Evolutionary conservation across 2,888 invertebrate species (phyloP), one percentile per base, ranked within the genome.

Genomic region (Blera fallax): DNA sequence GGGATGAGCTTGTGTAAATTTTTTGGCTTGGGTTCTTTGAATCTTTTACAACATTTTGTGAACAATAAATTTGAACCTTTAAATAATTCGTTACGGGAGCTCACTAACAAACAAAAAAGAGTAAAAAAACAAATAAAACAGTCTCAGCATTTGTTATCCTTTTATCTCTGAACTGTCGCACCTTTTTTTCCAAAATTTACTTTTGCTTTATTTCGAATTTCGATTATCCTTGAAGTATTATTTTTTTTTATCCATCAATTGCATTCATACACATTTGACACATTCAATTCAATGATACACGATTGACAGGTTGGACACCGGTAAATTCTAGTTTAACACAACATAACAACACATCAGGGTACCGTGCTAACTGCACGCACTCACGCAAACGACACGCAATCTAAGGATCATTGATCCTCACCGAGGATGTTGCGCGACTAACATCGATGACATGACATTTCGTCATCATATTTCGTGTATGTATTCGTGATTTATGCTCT

Each of bases 351-450:
- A 82, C 77, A 62, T 70, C 48, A 60, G 29, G 43, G 40, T 34
- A 52, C 40, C 54, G 60, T 37, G 69, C 58, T 81, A 76, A 81
- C 70, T 87, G 70, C 87, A 87, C 87, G 82, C 82, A 87, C 87
- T 87, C 87, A 87, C 87, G 82, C 81, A 64, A 67, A 62, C 82
- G 62, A 82, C 77, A 82, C 82, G 87, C 81, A 81, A 87, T 73
- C 82, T 78, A 78, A 82, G 87, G 82, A 82, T 87, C 87, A 87
- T 78, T 87, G 87, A 87, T 87, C 77, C 77, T 87, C 87, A 45
- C 43, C 84, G 84, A 85, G 65, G 64, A 80, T 76, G 27, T 70
- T 80, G 74, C 70, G 48, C 69, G 74, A 60, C 64, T 72, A 76
- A 74, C 50, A 50, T 45, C 34, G 65, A 74, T 74, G 65, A 74